Evolutionary conservation across 2,797 vertebrate genomes (phyloP).

Genomic region (Lithobates pipiens): DNA sequence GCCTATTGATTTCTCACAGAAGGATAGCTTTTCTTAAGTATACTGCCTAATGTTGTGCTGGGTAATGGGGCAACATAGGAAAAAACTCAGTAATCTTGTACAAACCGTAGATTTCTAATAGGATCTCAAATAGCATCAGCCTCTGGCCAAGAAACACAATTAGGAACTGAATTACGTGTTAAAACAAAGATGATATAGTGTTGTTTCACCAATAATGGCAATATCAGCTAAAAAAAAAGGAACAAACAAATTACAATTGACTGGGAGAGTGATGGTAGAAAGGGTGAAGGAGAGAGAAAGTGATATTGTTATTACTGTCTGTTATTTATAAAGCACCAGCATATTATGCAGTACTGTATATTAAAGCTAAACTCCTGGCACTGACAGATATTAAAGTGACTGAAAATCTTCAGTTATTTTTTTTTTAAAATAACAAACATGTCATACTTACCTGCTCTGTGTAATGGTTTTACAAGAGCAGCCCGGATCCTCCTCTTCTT

Average conservation of each 20-base stretch:
- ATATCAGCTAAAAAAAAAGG: not conserved
- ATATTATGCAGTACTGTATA: no score
- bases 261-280: no score
- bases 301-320: no score
- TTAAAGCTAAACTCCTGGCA: no score
- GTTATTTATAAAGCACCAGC: no score
- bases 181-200: not conserved
- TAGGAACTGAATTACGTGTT: constrained; percentile 22
- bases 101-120: constrained; percentile 26
- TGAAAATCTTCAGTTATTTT: no score
- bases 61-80: constrained; percentile 52
- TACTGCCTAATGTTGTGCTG: constrained; percentile 18
- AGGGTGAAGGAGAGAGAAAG: no score
- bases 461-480: no score
- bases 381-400: no score
- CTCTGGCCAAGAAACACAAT: constrained; percentile 23
- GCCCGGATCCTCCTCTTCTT: no score
- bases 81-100: constrained; percentile 21
- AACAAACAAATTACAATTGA: not conserved
- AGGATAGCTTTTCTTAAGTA: constrained; percentile 44
- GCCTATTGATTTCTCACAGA: constrained; percentile 51
- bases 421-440: no score
- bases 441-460: no score
- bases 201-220: constrained; percentile 3
- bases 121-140: constrained; percentile 35